phyloP scores from a whole-genome alignment of 2,113 vertebrate species.

The Toxotes jaculatrix region DNA sequence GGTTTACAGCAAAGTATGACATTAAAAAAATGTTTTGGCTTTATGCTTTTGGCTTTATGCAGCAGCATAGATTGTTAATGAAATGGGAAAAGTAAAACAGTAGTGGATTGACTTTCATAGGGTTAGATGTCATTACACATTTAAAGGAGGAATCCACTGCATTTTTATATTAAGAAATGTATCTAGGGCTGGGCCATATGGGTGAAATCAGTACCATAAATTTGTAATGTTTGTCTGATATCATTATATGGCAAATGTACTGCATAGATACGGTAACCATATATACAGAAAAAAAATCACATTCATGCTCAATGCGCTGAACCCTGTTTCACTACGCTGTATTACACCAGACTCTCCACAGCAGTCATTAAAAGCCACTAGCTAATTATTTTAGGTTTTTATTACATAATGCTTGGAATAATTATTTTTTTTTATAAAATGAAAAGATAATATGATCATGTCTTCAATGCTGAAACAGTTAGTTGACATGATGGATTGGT shows the following conservation, averaged over 20 bases:
- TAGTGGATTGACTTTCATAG: constrained; percentile 11
- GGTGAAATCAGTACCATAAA: too few relatives aligned
- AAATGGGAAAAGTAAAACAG: background rate
- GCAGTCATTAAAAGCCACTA: background rate
- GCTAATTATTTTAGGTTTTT: background rate
- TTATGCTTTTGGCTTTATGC: background rate
- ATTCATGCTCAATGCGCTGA: background rate
- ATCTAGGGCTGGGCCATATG: too few relatives aligned
- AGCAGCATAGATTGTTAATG: constrained; percentile 5
- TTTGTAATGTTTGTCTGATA: too few relatives aligned
- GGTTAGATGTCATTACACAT: background rate
- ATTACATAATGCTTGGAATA: background rate
- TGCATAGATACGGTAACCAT: background rate
- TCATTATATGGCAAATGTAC: background rate
- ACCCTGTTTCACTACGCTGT: background rate
- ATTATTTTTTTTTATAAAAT: too few relatives aligned
- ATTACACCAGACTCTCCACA: background rate
- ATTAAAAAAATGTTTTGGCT: constrained; percentile 14
- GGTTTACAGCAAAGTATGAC: constrained; percentile 2
- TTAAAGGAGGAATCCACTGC: too few relatives aligned
- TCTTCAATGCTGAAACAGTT: background rate
- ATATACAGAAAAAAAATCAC: background rate
- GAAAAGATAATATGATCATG: background rate
- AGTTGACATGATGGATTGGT: background rate
- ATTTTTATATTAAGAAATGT: too few relatives aligned